These are phyloP conservation scores for Hypercompe scribonia DNA, from an alignment of 2,888 invertebrate species.

Conservation along the genomic window DNA sequence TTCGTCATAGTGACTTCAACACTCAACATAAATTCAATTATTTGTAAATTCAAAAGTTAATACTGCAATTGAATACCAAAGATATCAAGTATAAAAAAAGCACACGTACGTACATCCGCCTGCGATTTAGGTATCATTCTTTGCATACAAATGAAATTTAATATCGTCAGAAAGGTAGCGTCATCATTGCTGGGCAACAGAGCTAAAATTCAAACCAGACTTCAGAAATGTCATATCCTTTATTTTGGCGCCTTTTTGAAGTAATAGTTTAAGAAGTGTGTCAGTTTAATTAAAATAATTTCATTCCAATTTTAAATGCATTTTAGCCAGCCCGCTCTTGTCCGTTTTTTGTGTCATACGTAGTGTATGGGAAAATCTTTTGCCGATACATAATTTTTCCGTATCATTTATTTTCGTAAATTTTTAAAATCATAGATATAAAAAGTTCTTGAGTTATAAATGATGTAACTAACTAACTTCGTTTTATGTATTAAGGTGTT, in stretches of 20 bases:
- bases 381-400: too few relatives aligned
- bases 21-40: neutral
- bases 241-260: neutral
- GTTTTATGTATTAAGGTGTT: neutral
- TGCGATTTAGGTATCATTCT: slow-evolving; percentile 11
- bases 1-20: neutral
- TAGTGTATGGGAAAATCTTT: too few relatives aligned
- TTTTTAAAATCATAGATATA: too few relatives aligned
- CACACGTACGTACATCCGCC: slow-evolving; percentile 27
- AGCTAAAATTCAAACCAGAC: neutral
- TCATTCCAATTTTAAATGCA: too few relatives aligned
- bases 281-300: too few relatives aligned
- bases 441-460: too few relatives aligned
- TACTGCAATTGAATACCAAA: slow-evolving; percentile 24
- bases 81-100: slow-evolving; percentile 38
- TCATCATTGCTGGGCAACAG: neutral
- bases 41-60: slow-evolving; percentile 8
- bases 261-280: too few relatives aligned
- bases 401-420: too few relatives aligned
- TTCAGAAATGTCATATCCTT: neutral
- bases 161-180: slow-evolving; percentile 5
- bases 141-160: slow-evolving; percentile 45
- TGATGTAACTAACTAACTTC: too few relatives aligned
- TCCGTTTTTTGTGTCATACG: neutral
- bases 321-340: neutral